phyloP scores from a whole-genome alignment of 2,113 vertebrate genomes.

The Pungitius pungitius region DNA sequence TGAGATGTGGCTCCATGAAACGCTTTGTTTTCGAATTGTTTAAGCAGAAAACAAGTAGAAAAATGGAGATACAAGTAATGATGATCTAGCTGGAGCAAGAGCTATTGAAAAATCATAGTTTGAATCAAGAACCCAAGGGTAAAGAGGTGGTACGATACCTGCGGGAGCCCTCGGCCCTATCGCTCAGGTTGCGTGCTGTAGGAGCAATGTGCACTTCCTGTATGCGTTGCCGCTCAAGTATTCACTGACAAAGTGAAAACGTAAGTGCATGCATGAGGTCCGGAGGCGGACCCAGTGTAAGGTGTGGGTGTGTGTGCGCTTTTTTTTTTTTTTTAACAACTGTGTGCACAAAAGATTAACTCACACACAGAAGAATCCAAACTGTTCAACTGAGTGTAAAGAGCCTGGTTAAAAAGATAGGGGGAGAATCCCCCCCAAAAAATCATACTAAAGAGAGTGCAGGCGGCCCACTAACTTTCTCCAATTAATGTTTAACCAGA shows the following conservation, averaged over 20 bases:
- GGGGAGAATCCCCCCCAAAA: background rate
- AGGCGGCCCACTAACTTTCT: conserved; percentile 4
- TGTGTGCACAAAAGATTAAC: conserved; percentile 55
- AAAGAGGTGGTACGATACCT: conserved; percentile 55
- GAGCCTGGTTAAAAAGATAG: conserved; percentile 3
- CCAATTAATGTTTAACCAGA: conserved; percentile 51
- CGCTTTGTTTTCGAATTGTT: background rate
- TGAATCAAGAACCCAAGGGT: conserved; percentile 3
- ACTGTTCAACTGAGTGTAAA: conserved; percentile 2
- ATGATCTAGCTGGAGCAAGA: background rate
- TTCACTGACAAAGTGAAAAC: conserved; percentile 79
- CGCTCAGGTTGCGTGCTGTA: conserved; percentile 58
- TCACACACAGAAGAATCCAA: conserved; percentile 28
- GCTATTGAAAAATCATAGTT: background rate
- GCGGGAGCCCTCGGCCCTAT: conserved; percentile 30
- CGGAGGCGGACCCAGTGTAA: conserved; percentile 63
- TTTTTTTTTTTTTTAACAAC: background rate
- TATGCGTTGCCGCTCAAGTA: conserved; percentile 64
- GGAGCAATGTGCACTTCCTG: conserved; percentile 77
- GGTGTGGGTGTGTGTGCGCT: conserved; percentile 28
- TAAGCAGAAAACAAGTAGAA: background rate
- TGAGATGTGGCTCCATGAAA: background rate
- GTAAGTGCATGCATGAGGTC: conserved; percentile 66
- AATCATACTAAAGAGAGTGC: background rate
- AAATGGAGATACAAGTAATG: background rate